A percentile compares a stretch with the other conserved stretches of the same genome.
Conservation (phyloP, 2,888 invertebrate species). For the Nymphalis c-album region DNA sequence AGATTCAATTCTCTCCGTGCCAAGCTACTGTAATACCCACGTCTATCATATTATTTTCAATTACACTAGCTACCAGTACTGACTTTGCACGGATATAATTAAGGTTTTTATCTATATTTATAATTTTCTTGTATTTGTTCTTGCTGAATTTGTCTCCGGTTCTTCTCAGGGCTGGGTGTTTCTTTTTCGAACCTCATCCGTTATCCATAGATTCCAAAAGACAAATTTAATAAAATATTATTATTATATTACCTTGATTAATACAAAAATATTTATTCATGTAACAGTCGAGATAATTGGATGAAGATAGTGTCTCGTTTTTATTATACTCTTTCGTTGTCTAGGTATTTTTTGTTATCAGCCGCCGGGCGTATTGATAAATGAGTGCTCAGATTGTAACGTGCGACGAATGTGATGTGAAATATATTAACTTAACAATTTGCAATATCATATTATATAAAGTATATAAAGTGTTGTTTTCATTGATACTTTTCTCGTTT, state of each 20-base stretch:
- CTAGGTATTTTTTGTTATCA: constrained; percentile 22
- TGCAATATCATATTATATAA: no score
- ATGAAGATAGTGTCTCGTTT: constrained; percentile 22
- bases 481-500: no score
- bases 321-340: constrained; percentile 33
- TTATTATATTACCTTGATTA: no score
- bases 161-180: no score
- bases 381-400: constrained; percentile 50
- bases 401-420: background rate
- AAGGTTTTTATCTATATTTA: no score
- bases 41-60: constrained; percentile 11
- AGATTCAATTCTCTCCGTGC: constrained; percentile 10
- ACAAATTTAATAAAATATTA: no score
- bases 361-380: constrained; percentile 62
- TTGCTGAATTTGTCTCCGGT: no score
- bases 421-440: background rate
- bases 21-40: constrained; percentile 13
- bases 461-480: no score
- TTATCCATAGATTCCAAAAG: no score
- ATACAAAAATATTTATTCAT: no score
- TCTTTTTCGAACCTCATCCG: no score
- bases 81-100: constrained; percentile 11
- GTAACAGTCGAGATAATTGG: constrained; percentile 25
- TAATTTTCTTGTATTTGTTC: no score
- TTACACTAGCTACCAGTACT: constrained; percentile 14